Evolutionary conservation across 2,888 invertebrate genomes (phyloP), one percentile per base, ranked within the genome.

Genomic region (Andrena fulva): DNA sequence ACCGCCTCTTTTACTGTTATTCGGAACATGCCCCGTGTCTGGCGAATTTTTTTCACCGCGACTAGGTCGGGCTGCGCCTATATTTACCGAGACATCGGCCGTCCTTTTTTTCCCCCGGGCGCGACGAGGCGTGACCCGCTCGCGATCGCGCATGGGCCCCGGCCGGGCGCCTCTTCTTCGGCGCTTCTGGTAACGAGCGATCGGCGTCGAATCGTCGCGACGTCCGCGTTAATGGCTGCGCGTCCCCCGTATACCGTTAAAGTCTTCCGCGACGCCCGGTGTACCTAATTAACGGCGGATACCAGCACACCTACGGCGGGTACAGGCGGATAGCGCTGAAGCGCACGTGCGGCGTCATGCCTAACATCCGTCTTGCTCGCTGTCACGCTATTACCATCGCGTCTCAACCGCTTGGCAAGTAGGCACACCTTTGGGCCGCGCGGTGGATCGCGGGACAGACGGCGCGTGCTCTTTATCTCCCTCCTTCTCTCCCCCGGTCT

Each of bases 191-290:
- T 83, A 78, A 77, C 72, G 80, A 82, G 74, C 79, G 84, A 88
- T 78, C 86, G 78, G 62, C 85, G 77, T 76, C 85, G 82, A 82
- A 82, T 88, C 85, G 81, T 71, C 78, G 79, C 74, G 66, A 67
- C 71, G 80, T 78, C 73, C 80, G 82, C 84, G 85, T 82, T 86
- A 87, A 89, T 82, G 86, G 81, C 86, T 80, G 84, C 85, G 81
- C 80, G 89, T 88, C 85, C 89, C 87, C 80, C 80, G 71, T 90
- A 88, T 91, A 90, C 89, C 90, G 89, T 90, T 90, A 90, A 90
- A 88, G 80, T 80, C 80, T 83, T 68, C 77, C 80, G 64, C 82
- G 80, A 79, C 86, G 80, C 81, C 83, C 80, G 85, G 72, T 77
- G 85, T 88, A 90, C 83, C 87, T 90, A 90, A 90, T 89, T 90